Evolutionary conservation across 2,113 vertebrate genomes (phyloP), one percentile per base, ranked within the genome.

Genomic region (Pitta sordida): DNA sequence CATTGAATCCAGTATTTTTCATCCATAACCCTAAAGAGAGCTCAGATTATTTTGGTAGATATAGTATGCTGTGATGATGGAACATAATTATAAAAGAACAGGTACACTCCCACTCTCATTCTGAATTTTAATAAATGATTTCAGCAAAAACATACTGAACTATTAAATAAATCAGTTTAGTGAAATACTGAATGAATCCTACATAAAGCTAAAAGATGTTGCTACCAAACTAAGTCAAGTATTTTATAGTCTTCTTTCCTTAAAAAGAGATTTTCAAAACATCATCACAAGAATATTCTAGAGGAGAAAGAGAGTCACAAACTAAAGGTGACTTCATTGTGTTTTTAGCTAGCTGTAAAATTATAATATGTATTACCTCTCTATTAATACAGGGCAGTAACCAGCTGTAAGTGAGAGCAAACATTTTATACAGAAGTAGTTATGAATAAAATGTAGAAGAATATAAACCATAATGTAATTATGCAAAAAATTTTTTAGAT

Each of bases 271-370:
- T 81, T 93, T 92, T 24, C 26, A 53, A 52, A 85, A 65, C 20
- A 62, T 93, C 12, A 95, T 55, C 34, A 83, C 37, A 75, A 60
- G 11, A 86, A 16, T 51, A 68, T 18, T 30, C 8, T 24, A 85
- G 27, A 73, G 29, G n/a, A 83, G 29, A 60, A 73, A 75, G 29
- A 60, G 69, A 75, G 15, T 37, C 67, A 71, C 43, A 93, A 91
- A 96, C 74, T 36, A 91, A 88, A 69, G 36, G 48, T 84, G 65
- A 82, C 22, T 86, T 92, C 82, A 74, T 24, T 79, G 10, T 4
- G 23, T 11, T 80, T 93, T 95, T 86, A 90, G 13, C 53, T 68
- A 52, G 44, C 23, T 83, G 53, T 76, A 83, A 93, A 96, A 93
- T 67, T 69, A 70, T 76, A 93, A 56, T 88, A n/a, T n/a, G n/a